Conservation (phyloP, 64 coral and sea anemone genomes). For the Montipora sp. region DNA sequence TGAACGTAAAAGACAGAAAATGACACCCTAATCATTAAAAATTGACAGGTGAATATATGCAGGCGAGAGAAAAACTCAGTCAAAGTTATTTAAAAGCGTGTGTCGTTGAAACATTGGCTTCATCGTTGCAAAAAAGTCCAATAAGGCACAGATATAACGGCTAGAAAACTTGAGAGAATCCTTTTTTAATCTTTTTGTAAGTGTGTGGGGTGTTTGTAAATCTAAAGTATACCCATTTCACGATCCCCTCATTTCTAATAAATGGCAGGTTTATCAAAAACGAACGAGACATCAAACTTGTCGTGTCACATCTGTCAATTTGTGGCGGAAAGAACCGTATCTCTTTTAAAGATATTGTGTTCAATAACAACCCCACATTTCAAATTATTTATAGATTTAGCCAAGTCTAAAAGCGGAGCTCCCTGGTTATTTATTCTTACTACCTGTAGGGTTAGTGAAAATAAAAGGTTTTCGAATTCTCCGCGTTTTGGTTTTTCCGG, state of each 20-base stretch:
- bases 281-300: not conserved
- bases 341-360: not conserved
- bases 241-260: not conserved
- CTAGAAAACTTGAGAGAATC: too few species aligned
- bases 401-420: not conserved
- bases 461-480: too few species aligned
- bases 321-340: not conserved
- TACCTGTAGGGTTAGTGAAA: too few species aligned
- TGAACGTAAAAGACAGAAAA: slow-evolving; percentile 56
- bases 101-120: slow-evolving; percentile 33
- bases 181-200: not conserved
- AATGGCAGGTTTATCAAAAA: not conserved
- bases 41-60: slow-evolving; percentile 47
- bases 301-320: not conserved
- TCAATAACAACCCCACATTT: not conserved
- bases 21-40: slow-evolving; percentile 63
- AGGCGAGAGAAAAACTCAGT: not conserved
- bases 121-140: not conserved
- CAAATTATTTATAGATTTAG: not conserved
- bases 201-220: not conserved
- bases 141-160: too few species aligned
- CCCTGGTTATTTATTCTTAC: too few species aligned
- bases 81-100: not conserved
- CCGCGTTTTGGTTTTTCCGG: too few species aligned
- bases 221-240: not conserved